phyloP scores from a whole-genome alignment of 2,113 vertebrate genomes.

The Tychaedon coryphoeus region DNA sequence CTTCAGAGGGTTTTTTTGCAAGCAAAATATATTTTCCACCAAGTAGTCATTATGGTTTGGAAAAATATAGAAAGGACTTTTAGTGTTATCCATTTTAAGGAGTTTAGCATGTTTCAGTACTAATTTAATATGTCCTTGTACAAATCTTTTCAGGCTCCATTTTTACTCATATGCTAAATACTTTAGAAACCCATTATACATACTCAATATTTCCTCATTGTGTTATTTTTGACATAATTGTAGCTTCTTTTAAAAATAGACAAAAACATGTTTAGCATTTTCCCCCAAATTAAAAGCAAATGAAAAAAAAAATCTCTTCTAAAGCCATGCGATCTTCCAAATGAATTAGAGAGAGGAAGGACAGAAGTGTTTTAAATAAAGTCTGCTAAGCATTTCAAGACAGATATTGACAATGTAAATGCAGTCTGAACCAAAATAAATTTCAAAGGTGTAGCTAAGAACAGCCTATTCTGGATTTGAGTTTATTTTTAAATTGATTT shows the following conservation, averaged over 20 bases:
- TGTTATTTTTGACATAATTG: conserved; percentile 42
- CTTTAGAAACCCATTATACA: background rate
- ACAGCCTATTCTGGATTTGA: background rate
- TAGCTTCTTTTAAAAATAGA: conserved; percentile 29
- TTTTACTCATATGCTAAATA: background rate
- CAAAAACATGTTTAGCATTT: background rate
- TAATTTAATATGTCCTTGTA: background rate
- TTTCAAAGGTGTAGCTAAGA: background rate
- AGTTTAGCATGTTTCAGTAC: background rate
- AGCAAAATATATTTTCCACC: conserved; percentile 1
- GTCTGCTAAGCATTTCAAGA: background rate
- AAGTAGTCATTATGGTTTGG: conserved; percentile 16
- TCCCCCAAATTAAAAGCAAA: background rate
- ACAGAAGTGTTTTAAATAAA: background rate
- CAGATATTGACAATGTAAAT: background rate
- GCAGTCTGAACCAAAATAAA: background rate
- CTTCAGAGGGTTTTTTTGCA: conserved; percentile 3
- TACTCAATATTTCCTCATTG: background rate
- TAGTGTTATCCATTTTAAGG: conserved; percentile 7
- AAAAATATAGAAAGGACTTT: conserved; percentile 10
- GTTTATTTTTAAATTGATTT: background rate
- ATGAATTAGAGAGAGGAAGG: background rate
- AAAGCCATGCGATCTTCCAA: background rate
- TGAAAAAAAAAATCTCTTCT: background rate
- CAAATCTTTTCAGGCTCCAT: conserved; percentile 3